These are phyloP conservation scores for Trachymyrmex septentrionalis DNA, from an alignment of 1,140 invertebrate genomes.

Conservation along the genomic window DNA sequence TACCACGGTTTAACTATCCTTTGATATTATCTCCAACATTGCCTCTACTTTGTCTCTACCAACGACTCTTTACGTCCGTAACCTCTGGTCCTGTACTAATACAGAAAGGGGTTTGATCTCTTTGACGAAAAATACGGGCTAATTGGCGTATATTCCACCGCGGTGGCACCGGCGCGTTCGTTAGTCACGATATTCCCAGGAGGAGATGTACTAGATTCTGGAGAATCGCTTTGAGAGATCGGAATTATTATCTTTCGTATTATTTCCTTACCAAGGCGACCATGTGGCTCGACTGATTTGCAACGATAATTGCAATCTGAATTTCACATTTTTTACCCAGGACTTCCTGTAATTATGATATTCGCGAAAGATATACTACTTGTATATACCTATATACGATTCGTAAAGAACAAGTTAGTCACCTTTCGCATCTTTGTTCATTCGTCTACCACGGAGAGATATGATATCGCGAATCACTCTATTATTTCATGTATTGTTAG, in stretches of 20 bases:
- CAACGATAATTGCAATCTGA: conserved; percentile 35
- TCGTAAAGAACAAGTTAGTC: not conserved
- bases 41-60: conserved; percentile 58
- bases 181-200: conserved; percentile 58
- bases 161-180: conserved; percentile 40
- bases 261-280: conserved; percentile 46
- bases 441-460: not conserved
- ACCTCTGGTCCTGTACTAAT: conserved; percentile 56
- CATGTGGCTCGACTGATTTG: conserved; percentile 8
- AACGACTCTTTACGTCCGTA: conserved; percentile 56
- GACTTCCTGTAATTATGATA: conserved; percentile 3
- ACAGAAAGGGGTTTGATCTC: conserved; percentile 60
- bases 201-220: conserved; percentile 43
- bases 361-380: not conserved
- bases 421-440: not conserved
- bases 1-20: conserved; percentile 58
- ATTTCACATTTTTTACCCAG: conserved; percentile 12
- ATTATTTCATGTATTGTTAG: conserved; percentile 13
- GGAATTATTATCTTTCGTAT: conserved; percentile 56
- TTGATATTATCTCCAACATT: conserved; percentile 58
- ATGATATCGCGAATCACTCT: not conserved
- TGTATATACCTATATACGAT: not conserved
- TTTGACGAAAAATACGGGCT: conserved; percentile 63
- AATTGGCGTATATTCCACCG: conserved; percentile 58
- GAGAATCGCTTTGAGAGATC: conserved; percentile 43